phyloP scores from a whole-genome alignment of 2,113 vertebrate genomes.

The Micromys minutus region DNA sequence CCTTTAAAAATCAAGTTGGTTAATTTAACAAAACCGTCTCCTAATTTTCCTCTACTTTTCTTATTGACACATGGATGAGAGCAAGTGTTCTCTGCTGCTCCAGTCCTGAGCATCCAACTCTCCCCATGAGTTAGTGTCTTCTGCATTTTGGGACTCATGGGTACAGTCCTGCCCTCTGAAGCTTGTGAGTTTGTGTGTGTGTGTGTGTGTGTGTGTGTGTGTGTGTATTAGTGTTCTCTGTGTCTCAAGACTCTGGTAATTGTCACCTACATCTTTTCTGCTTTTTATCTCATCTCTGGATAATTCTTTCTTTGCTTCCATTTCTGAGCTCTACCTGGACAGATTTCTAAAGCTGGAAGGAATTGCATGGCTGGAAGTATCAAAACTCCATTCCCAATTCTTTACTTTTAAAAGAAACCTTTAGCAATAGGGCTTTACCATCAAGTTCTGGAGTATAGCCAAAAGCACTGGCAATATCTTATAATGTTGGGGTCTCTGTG shows the following conservation, averaged over 20 bases:
- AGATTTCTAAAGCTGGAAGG: background rate
- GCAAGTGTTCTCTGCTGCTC: background rate
- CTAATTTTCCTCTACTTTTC: constrained; percentile 23
- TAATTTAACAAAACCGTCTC: background rate
- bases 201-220: no score
- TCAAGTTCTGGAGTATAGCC: background rate
- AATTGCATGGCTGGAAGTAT: background rate
- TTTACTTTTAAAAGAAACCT: background rate
- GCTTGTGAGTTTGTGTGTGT: no score
- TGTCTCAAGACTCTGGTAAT: background rate
- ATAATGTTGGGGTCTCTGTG: background rate
- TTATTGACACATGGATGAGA: background rate
- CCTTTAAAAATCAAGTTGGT: background rate
- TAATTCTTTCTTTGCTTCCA: background rate
- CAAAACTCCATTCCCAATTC: background rate
- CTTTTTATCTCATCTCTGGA: constrained; percentile 5
- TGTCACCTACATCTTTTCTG: background rate
- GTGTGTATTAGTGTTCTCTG: background rate
- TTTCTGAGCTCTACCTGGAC: background rate
- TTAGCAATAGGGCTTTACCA: background rate
- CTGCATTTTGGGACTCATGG: background rate
- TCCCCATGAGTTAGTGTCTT: background rate
- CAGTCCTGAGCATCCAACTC: constrained; percentile 36
- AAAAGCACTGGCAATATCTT: background rate
- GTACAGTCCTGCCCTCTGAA: background rate